Conservation (phyloP, 2,888 invertebrate genomes). For the Cataglyphis rosenhaueri region DNA sequence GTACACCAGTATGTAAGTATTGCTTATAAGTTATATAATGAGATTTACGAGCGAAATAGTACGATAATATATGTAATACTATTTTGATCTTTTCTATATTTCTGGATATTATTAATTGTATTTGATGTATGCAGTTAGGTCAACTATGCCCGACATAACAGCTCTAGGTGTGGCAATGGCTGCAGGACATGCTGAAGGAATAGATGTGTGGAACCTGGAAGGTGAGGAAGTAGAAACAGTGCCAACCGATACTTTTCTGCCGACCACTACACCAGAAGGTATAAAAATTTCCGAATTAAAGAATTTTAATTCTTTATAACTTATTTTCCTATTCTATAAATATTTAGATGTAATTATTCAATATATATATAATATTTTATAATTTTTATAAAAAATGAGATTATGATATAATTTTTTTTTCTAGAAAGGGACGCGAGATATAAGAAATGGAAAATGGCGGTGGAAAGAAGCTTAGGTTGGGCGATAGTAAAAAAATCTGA, state of each 20-base stretch:
- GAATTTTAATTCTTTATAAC: neutral
- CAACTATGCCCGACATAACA: constrained; percentile 95
- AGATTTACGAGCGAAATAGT: neutral
- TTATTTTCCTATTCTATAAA: constrained; percentile 37
- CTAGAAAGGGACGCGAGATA: constrained; percentile 93
- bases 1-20: constrained; percentile 94
- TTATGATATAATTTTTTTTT: constrained; percentile 62
- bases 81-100: neutral
- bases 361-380: neutral
- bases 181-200: constrained; percentile 93
- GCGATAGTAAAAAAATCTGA: constrained; percentile 91
- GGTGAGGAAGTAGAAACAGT: constrained; percentile 88
- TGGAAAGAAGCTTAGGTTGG: constrained; percentile 96
- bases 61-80: neutral
- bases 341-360: neutral
- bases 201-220: constrained; percentile 90
- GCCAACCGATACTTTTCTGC: constrained; percentile 92
- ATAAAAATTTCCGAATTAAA: constrained; percentile 51
- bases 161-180: constrained; percentile 97
- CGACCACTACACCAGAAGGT: constrained; percentile 93
- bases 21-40: neutral
- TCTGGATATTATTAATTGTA: constrained; percentile 4
- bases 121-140: constrained; percentile 88
- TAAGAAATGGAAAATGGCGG: constrained; percentile 98
- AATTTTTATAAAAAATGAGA: neutral